Percentiles rank a stretch among this genome's conserved stretches.
These are phyloP conservation scores for Mythimna impura DNA, from an alignment of 2,888 invertebrate species.

Conservation along the genomic window DNA sequence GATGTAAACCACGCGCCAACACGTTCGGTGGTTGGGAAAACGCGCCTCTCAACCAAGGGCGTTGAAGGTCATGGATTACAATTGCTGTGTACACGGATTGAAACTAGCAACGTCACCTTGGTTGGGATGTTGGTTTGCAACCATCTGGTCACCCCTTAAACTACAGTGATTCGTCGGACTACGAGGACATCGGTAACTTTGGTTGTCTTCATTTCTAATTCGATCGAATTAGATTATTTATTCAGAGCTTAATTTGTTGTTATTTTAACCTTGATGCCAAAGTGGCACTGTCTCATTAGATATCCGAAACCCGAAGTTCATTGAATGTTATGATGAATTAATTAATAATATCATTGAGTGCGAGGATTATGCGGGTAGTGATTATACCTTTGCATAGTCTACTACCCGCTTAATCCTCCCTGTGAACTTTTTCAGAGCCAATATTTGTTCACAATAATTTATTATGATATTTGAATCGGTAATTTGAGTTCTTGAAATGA, in stretches of 20 bases:
- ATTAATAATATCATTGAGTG: slow-evolving; percentile 50
- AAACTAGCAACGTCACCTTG: too few relatives aligned
- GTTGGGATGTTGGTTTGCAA: too few relatives aligned
- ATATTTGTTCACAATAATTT: slow-evolving; percentile 52
- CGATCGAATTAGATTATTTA: background rate
- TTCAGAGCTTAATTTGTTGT: slow-evolving; percentile 2
- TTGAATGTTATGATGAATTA: slow-evolving; percentile 56
- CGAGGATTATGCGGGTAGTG: slow-evolving; percentile 36
- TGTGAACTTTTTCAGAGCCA: slow-evolving; percentile 11
- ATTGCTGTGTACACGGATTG: too few relatives aligned
- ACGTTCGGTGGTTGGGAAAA: too few relatives aligned
- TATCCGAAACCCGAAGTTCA: slow-evolving; percentile 33
- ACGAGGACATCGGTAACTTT: too few relatives aligned
- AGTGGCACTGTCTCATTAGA: slow-evolving; percentile 14
- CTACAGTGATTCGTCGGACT: too few relatives aligned
- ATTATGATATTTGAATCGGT: slow-evolving; percentile 31
- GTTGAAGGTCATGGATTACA: too few relatives aligned
- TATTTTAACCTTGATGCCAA: slow-evolving; percentile 37
- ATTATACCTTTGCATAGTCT: slow-evolving; percentile 30
- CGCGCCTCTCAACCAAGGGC: too few relatives aligned
- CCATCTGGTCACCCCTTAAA: too few relatives aligned
- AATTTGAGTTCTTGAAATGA: slow-evolving; percentile 13
- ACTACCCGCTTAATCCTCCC: too few relatives aligned
- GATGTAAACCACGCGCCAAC: too few relatives aligned
- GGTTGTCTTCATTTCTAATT: too few relatives aligned